A percentile compares a stretch with the other conserved stretches of the same genome.
Evolutionary conservation across 2,113 vertebrate genomes (phyloP).

Genomic region (Datnioides undecimradiatus): DNA sequence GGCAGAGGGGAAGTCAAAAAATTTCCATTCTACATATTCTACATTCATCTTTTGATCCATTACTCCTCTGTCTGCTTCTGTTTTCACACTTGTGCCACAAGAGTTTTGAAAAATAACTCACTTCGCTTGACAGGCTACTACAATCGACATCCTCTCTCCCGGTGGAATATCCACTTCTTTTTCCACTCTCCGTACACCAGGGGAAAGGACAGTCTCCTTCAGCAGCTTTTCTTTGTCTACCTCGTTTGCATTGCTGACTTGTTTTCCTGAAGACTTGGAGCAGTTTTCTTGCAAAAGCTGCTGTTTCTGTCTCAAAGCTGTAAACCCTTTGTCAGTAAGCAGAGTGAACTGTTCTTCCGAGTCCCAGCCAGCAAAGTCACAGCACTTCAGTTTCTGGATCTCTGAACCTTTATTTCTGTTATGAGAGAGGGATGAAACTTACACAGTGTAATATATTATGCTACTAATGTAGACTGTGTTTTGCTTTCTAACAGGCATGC

Average conservation of each 20-base stretch:
- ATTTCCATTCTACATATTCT: neutral
- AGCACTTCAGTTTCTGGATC: conserved; percentile 86
- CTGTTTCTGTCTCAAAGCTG: conserved; percentile 2
- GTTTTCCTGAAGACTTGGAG: conserved; percentile 21
- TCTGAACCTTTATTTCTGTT: conserved; percentile 89
- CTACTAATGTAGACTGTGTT: neutral
- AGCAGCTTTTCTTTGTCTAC: neutral
- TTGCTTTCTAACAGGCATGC: no score
- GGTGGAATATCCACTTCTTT: conserved; percentile 81
- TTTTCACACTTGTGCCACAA: neutral
- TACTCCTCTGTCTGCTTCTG: neutral
- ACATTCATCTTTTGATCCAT: conserved; percentile 11
- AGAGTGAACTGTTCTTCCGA: conserved; percentile 88
- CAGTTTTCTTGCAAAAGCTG: neutral
- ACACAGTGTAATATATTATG: neutral
- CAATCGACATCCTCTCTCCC: conserved; percentile 81
- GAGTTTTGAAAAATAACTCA: conserved; percentile 49
- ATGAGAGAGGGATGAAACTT: neutral
- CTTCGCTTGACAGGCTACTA: conserved; percentile 85
- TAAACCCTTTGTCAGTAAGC: neutral
- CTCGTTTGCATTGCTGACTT: conserved; percentile 5
- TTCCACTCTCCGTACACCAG: conserved; percentile 36
- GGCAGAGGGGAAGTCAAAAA: neutral
- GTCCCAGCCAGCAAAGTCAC: conserved; percentile 92
- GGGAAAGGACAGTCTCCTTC: neutral